Evolutionary conservation across 2,888 invertebrate species (phyloP).

Genomic region (Odontocerum albicorne): DNA sequence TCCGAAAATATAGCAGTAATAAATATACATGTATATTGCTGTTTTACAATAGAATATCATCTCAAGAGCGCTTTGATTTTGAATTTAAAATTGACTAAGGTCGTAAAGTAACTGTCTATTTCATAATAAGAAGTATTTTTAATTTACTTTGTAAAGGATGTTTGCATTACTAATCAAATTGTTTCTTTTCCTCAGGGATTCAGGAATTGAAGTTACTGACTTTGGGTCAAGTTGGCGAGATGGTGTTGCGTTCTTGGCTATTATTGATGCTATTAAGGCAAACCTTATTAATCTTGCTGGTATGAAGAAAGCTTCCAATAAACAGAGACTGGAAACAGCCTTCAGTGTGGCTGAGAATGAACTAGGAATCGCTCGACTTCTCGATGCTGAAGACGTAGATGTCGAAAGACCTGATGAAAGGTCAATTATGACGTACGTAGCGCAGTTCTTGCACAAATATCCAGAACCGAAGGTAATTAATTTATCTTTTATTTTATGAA

Average conservation of each 20-base stretch:
- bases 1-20: too few species aligned
- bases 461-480: conserved; percentile 74
- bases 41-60: too few species aligned
- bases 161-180: too few species aligned
- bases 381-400: conserved; percentile 96
- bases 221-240: conserved; percentile 96
- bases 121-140: too few species aligned
- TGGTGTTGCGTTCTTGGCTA: conserved; percentile 92
- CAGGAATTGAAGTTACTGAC: conserved; percentile 86
- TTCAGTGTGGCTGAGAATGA: conserved; percentile 91
- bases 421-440: conserved; percentile 98
- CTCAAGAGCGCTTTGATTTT: too few species aligned
- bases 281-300: conserved; percentile 87
- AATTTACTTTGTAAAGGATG: too few species aligned
- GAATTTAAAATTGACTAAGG: too few species aligned
- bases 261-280: conserved; percentile 92
- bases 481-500: too few species aligned
- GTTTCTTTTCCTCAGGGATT: conserved; percentile 69
- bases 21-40: too few species aligned
- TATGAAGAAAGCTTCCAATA: conserved; percentile 74
- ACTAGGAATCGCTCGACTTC: conserved; percentile 85
- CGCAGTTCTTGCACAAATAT: conserved; percentile 95
- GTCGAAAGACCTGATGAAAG: conserved; percentile 95
- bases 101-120: too few species aligned
- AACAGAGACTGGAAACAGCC: conserved; percentile 85